These are phyloP conservation scores for Hetaerina titia DNA, from an alignment of 2,888 invertebrate species.

Conservation along the genomic window DNA sequence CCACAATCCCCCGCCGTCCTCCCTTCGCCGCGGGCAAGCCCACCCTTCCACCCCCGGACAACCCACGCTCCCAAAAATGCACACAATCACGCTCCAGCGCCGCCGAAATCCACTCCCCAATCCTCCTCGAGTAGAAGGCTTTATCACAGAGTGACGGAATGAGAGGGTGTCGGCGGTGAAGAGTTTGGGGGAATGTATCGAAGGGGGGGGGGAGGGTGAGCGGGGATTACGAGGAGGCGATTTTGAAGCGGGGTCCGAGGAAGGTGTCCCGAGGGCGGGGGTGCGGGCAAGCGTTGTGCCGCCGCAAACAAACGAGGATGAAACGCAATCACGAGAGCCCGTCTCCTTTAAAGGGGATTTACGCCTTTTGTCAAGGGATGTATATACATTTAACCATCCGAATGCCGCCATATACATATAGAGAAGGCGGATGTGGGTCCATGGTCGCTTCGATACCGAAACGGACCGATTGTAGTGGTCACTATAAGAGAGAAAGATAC, in stretches of 20 bases:
- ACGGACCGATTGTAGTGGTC: background rate
- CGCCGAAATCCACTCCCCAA: background rate
- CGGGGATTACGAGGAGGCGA: background rate
- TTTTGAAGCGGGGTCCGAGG: background rate
- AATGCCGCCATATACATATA: background rate
- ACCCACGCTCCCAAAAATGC: background rate
- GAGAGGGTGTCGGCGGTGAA: background rate
- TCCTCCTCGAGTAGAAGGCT: background rate
- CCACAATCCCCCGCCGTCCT: background rate
- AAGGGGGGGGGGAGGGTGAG: background rate
- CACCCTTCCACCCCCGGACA: background rate
- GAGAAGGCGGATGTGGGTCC: background rate
- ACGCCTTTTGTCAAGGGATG: background rate
- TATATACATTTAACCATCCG: background rate
- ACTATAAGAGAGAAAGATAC: background rate
- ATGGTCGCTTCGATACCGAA: background rate
- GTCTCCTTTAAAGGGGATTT: background rate
- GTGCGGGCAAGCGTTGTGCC: background rate
- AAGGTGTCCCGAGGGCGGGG: background rate
- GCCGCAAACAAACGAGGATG: constrained; percentile 40
- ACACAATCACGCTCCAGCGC: background rate
- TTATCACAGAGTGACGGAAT: background rate
- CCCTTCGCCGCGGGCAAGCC: background rate
- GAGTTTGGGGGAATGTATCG: background rate
- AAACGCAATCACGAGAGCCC: constrained; percentile 37